Evolutionary conservation across 1,140 invertebrate species (phyloP).

Genomic region (Eumaeus atala): DNA sequence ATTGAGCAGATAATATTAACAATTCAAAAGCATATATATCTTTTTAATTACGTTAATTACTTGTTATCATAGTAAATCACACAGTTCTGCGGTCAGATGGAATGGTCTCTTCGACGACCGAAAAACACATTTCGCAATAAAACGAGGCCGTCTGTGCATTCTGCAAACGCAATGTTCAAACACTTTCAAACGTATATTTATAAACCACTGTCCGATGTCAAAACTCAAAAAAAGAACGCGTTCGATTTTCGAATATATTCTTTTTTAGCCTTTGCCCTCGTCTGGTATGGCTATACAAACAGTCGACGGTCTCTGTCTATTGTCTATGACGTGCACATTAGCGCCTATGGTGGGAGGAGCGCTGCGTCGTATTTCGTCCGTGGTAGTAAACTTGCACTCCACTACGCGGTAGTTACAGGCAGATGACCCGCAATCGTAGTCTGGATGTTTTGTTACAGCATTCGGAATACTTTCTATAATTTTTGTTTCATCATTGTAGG

Average conservation of each 20-base stretch:
- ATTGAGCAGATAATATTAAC: conserved; percentile 42
- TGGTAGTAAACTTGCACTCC: conserved; percentile 68
- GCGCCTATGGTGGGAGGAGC: conserved; percentile 29
- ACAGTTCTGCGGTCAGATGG: conserved; percentile 16
- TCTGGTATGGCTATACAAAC: conserved; percentile 75
- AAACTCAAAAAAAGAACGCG: conserved; percentile 10
- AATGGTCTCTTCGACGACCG: conserved; percentile 15
- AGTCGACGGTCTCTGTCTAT: conserved; percentile 56
- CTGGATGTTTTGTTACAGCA: conserved; percentile 39
- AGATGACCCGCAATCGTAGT: conserved; percentile 58
- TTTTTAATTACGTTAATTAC: conserved; percentile 3
- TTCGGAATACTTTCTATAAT: conserved; percentile 53
- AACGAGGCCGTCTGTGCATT: conserved; percentile 7
- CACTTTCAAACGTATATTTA: conserved; percentile 5
- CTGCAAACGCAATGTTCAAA: background rate
- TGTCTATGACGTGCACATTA: conserved; percentile 33
- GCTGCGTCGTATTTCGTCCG: conserved; percentile 53
- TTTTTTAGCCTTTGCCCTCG: conserved; percentile 70
- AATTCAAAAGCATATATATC: background rate
- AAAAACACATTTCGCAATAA: conserved; percentile 3
- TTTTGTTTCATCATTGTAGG: conserved; percentile 60
- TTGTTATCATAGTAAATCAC: conserved; percentile 12
- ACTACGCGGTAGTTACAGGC: conserved; percentile 62
- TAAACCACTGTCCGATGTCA: conserved; percentile 4
- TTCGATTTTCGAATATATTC: background rate